These are phyloP conservation scores for Lycopodina hypogea DNA, from an alignment of 37 sponge, comb jelly and placozoan genomes.

Conservation along the genomic window DNA sequence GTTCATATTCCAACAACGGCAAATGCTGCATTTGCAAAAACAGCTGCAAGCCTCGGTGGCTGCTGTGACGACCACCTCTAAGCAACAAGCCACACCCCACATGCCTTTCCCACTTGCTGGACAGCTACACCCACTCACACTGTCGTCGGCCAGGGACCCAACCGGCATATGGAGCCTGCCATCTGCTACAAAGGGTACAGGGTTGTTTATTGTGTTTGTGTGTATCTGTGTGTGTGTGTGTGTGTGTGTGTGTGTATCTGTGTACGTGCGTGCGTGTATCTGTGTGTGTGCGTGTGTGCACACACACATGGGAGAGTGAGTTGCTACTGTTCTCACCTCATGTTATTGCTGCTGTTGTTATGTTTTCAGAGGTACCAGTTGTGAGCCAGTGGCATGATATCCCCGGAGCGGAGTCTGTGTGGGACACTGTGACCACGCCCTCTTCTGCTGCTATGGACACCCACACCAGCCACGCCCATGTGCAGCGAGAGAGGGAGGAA, in stretches of 20 bases:
- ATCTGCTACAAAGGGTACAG: neutral
- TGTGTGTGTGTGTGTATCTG: too few species aligned
- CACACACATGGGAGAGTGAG: too few species aligned
- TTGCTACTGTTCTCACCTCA: too few species aligned
- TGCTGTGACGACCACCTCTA: constrained; percentile 8
- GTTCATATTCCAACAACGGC: constrained; percentile 13
- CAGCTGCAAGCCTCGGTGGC: constrained; percentile 16
- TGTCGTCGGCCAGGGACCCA: neutral
- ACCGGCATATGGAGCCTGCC: constrained; percentile 26
- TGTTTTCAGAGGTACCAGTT: neutral
- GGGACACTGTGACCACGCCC: constrained; percentile 9
- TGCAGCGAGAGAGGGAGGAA: neutral
- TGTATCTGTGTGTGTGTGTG: too few species aligned
- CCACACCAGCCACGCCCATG: neutral
- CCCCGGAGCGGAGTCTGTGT: neutral
- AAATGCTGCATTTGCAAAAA: constrained; percentile 11
- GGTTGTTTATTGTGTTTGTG: too few species aligned
- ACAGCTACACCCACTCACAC: neutral
- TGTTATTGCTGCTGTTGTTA: neutral
- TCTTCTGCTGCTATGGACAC: neutral
- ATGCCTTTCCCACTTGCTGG: neutral
- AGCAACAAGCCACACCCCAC: constrained; percentile 18
- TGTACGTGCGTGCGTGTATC: too few species aligned
- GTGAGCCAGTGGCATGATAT: constrained; percentile 60
- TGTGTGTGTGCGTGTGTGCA: too few species aligned